Percentiles rank a stretch among this genome's conserved stretches.
These are phyloP conservation scores for Tachycineta bicolor DNA, from an alignment of 2,113 vertebrate species.

Conservation along the genomic window DNA sequence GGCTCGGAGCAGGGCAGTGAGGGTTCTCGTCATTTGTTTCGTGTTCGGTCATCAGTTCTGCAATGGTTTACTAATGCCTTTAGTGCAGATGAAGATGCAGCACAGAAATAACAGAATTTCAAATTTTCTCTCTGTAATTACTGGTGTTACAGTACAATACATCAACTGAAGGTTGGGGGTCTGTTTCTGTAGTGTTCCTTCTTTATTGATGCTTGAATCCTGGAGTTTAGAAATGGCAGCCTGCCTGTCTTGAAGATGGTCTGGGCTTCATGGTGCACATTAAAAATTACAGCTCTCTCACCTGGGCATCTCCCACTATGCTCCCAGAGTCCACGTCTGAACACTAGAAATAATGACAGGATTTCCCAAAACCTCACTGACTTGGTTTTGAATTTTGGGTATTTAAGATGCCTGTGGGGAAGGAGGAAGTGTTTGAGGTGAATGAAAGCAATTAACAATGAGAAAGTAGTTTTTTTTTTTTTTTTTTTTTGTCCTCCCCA, in stretches of 20 bases:
- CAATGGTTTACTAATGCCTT: not conserved
- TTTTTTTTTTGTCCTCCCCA: no score
- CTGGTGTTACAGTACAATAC: not conserved
- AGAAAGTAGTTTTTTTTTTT: not conserved
- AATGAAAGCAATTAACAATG: not conserved
- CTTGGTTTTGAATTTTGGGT: not conserved
- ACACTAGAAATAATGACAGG: not conserved
- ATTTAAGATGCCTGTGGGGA: accelerated
- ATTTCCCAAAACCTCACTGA: not conserved
- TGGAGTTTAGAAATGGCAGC: not conserved
- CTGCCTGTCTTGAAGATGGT: not conserved
- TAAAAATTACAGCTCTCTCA: not conserved
- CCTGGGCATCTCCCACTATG: not conserved
- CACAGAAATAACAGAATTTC: not conserved
- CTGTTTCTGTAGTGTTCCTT: not conserved
- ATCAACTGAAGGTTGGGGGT: not conserved
- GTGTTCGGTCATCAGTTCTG: not conserved
- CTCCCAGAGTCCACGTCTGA: not conserved
- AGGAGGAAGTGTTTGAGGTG: not conserved
- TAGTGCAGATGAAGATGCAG: not conserved
- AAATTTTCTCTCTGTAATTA: not conserved
- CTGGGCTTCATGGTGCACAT: not conserved
- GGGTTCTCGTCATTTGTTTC: not conserved
- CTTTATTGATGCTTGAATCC: not conserved
- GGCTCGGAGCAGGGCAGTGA: not conserved